Evolutionary conservation across 2,113 vertebrate species (phyloP).

Genomic region (Antennarius striatus): DNA sequence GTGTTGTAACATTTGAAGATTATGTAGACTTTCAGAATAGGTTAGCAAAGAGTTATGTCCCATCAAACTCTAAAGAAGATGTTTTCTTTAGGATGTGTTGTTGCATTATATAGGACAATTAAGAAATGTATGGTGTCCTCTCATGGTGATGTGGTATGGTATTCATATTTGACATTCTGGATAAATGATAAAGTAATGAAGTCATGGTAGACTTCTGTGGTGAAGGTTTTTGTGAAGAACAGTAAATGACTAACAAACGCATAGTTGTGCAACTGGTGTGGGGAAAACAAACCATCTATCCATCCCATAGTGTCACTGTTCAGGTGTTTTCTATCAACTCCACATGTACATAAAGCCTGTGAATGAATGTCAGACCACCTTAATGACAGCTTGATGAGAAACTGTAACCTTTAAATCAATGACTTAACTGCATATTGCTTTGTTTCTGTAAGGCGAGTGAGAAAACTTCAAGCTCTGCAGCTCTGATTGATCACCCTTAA

Average conservation of each 20-base stretch:
- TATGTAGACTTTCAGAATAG: conserved; percentile 45
- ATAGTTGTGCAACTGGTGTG: conserved; percentile 32
- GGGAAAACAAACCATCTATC: conserved; percentile 25
- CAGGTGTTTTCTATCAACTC: conserved; percentile 29
- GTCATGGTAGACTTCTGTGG: conserved; percentile 33
- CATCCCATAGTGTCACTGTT: conserved; percentile 31
- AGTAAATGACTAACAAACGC: conserved; percentile 28
- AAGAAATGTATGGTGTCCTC: conserved; percentile 35
- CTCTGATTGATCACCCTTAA: conserved; percentile 30
- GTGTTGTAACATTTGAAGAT: conserved; percentile 29
- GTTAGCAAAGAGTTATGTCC: conserved; percentile 39
- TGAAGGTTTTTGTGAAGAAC: conserved; percentile 36
- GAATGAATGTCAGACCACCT: conserved; percentile 67
- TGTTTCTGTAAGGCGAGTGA: conserved; percentile 15
- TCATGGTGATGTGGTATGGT: conserved; percentile 40
- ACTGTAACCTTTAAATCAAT: conserved; percentile 18
- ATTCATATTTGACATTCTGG: conserved; percentile 35
- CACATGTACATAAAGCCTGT: conserved; percentile 42
- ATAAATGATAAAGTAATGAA: conserved; percentile 4
- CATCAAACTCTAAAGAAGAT: conserved; percentile 21
- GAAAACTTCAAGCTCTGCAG: conserved; percentile 5
- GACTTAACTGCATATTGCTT: conserved; percentile 27
- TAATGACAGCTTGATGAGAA: conserved; percentile 45
- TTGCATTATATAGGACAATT: conserved; percentile 34
- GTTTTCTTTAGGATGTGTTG: conserved; percentile 28